These are phyloP conservation scores for Hecatera dysodea DNA, from an alignment of 2,888 invertebrate species.

Conservation along the genomic window DNA sequence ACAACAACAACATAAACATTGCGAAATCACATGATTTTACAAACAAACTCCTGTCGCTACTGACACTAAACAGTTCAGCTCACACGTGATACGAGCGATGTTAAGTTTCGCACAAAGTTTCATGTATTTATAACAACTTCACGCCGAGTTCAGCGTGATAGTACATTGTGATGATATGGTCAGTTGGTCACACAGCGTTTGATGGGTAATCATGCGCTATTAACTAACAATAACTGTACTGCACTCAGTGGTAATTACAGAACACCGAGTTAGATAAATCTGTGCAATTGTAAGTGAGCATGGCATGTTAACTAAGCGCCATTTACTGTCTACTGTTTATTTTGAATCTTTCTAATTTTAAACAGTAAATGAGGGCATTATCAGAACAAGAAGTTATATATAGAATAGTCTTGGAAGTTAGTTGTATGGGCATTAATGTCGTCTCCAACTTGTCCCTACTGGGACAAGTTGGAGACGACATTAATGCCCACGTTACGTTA, in stretches of 20 bases:
- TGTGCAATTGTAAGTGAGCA: neutral
- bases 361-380: too few relatives aligned
- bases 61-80: slow-evolving; percentile 1
- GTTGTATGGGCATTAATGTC: too few relatives aligned
- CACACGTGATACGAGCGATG: neutral
- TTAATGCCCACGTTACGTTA: too few relatives aligned
- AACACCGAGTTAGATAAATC: neutral
- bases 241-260: slow-evolving; percentile 9
- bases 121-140: neutral
- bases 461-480: too few relatives aligned
- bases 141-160: neutral
- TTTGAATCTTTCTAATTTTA: neutral
- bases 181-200: slow-evolving; percentile 3
- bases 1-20: slow-evolving; percentile 35
- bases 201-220: neutral
- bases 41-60: neutral
- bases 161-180: neutral
- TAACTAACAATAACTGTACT: slow-evolving; percentile 6
- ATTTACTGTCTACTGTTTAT: neutral
- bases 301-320: neutral
- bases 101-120: slow-evolving; percentile 36
- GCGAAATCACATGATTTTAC: neutral
- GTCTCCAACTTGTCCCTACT: too few relatives aligned
- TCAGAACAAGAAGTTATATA: too few relatives aligned
- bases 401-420: too few relatives aligned